phyloP scores from a whole-genome alignment of 2,888 invertebrate genomes.

The Crocallis elinguaria region DNA sequence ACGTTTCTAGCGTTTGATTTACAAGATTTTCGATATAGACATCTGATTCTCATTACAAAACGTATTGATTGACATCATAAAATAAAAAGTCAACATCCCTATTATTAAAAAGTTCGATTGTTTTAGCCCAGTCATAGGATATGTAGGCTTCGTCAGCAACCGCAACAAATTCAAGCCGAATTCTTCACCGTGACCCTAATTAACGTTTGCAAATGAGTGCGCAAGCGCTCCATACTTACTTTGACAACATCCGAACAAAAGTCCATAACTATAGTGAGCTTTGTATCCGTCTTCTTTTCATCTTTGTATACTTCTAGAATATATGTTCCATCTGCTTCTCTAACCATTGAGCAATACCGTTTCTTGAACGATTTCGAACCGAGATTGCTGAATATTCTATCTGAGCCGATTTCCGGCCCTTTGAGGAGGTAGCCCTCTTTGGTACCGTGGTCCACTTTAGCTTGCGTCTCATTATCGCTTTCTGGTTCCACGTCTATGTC shows the following conservation, averaged over 20 bases:
- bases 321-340: constrained; percentile 96
- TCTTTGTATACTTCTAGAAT: constrained; percentile 97
- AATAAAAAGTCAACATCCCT: too few relatives aligned
- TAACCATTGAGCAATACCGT: constrained; percentile 93
- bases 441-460: constrained; percentile 90
- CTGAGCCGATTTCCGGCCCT: constrained; percentile 95
- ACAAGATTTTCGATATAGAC: too few relatives aligned
- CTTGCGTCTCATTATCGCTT: constrained; percentile 89
- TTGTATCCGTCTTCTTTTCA: constrained; percentile 95
- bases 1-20: too few relatives aligned
- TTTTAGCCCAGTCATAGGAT: constrained; percentile 2
- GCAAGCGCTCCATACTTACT: constrained; percentile 71
- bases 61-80: too few relatives aligned
- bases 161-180: constrained; percentile 1
- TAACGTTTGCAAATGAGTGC: constrained; percentile 6
- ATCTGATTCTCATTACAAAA: too few relatives aligned
- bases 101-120: background rate
- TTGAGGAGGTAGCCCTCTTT: constrained; percentile 96
- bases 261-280: constrained; percentile 96
- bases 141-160: constrained; percentile 1
- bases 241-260: constrained; percentile 95
- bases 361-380: constrained; percentile 97
- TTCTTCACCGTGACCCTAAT: constrained; percentile 17
- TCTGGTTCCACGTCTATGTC: constrained; percentile 95
- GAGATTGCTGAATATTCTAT: constrained; percentile 95